Conservation (phyloP, 2,888 invertebrate genomes). For the Lathronympha strigana region DNA sequence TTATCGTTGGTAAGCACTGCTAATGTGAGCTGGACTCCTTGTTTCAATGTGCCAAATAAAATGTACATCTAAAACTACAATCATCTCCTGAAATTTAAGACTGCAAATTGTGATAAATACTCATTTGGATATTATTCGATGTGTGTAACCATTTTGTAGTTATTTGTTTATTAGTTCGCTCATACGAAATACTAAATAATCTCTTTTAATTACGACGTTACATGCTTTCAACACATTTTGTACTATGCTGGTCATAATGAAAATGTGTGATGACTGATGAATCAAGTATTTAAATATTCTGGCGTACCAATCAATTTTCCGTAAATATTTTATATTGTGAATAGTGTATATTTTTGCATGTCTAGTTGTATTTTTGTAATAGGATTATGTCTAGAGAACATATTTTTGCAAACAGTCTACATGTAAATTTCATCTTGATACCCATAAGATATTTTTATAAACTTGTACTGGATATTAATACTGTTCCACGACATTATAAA, state of each 20-base stretch:
- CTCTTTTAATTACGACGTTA: slow-evolving; percentile 11
- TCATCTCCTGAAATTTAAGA: slow-evolving; percentile 61
- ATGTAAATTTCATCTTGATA: slow-evolving; percentile 14
- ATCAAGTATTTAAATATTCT: slow-evolving; percentile 15
- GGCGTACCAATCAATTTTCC: slow-evolving; percentile 42
- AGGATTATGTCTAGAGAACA: slow-evolving; percentile 46
- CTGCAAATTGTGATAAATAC: slow-evolving; percentile 73
- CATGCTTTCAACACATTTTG: slow-evolving; percentile 56
- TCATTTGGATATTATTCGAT: slow-evolving; percentile 33
- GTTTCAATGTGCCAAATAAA: slow-evolving; percentile 64
- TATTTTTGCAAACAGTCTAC: slow-evolving; percentile 51
- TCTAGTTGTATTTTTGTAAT: slow-evolving; percentile 50
- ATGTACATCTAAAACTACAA: slow-evolving; percentile 47
- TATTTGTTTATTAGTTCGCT: slow-evolving; percentile 22
- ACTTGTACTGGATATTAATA: slow-evolving; percentile 13
- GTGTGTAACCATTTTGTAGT: slow-evolving; percentile 20
- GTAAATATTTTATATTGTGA: slow-evolving; percentile 34
- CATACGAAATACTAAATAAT: slow-evolving; percentile 30
- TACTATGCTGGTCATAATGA: slow-evolving; percentile 73
- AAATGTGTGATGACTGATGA: slow-evolving; percentile 42
- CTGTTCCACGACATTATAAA: no score
- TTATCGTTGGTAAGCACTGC: slow-evolving; percentile 71
- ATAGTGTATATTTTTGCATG: slow-evolving; percentile 57
- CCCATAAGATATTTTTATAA: slow-evolving; percentile 35
- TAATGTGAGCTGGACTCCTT: slow-evolving; percentile 60